A percentile compares a stretch with the other conserved stretches of the same genome.
These are phyloP conservation scores for Trichogramma pretiosum DNA, from an alignment of 1,140 invertebrate genomes.

Conservation along the genomic window DNA sequence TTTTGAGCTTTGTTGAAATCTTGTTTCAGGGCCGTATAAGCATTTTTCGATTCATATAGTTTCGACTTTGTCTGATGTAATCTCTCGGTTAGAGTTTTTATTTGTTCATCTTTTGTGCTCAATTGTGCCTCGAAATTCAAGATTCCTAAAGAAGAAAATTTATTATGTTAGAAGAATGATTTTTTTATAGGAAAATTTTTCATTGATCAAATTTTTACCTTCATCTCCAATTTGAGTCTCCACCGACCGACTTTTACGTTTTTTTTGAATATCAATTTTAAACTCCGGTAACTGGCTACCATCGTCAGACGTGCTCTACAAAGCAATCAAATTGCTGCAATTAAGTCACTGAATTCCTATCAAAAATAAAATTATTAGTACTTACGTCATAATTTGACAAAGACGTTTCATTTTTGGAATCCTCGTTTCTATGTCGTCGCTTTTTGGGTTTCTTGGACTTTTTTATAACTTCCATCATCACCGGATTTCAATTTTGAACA, in stretches of 20 bases:
- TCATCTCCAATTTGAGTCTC: too few species aligned
- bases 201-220: too few species aligned
- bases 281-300: too few species aligned
- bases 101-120: constrained; percentile 28
- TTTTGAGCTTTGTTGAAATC: constrained; percentile 44
- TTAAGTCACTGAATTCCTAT: constrained; percentile 14
- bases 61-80: constrained; percentile 51
- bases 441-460: constrained; percentile 14
- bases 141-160: constrained; percentile 11
- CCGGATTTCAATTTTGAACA: neutral
- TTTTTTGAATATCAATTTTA: too few species aligned
- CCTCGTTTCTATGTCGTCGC: constrained; percentile 21
- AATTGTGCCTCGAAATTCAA: constrained; percentile 6
- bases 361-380: constrained; percentile 3
- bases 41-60: constrained; percentile 58
- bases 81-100: constrained; percentile 55
- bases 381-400: constrained; percentile 7
- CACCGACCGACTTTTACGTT: too few species aligned
- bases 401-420: neutral
- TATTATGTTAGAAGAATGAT: constrained; percentile 13
- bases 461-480: constrained; percentile 11
- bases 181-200: too few species aligned
- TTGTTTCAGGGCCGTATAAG: constrained; percentile 55
- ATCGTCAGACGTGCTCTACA: too few species aligned
- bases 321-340: too few species aligned